phyloP scores from a whole-genome alignment of 1,140 invertebrate species.

The Drosophila navojoa region DNA sequence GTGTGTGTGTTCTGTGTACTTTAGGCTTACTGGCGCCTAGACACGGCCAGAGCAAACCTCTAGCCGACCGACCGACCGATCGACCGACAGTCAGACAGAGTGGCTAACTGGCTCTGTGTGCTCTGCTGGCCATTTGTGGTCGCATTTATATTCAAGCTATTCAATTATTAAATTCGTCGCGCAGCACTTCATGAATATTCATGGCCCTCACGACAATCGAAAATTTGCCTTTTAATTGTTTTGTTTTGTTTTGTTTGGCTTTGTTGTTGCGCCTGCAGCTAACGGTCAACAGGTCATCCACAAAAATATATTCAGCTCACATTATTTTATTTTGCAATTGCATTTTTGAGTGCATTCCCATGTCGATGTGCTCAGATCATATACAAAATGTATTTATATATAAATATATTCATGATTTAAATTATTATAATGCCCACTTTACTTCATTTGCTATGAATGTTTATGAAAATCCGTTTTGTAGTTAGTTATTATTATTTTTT shows the following conservation, averaged over 20 bases:
- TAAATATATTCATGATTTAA: too few species aligned
- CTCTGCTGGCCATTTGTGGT: conserved; percentile 39
- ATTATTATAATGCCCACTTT: too few species aligned
- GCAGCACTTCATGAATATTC: conserved; percentile 69
- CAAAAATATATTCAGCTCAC: conserved; percentile 1
- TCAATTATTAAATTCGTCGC: conserved; percentile 66
- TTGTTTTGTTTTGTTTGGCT: conserved; percentile 48
- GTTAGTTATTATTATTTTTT: too few species aligned
- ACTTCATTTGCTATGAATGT: too few species aligned
- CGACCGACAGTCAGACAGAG: background rate
- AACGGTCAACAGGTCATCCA: conserved; percentile 32
- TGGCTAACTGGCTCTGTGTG: background rate
- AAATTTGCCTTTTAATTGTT: conserved; percentile 76
- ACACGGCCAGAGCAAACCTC: conserved; percentile 8
- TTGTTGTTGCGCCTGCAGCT: conserved; percentile 13
- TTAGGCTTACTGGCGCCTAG: conserved; percentile 34
- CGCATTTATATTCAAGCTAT: conserved; percentile 71
- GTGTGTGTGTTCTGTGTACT: conserved; percentile 16
- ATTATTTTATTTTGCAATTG: conserved; percentile 2
- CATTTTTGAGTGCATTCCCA: background rate
- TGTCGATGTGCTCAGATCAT: background rate
- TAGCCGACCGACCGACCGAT: background rate
- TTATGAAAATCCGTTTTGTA: too few species aligned
- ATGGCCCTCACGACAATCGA: conserved; percentile 64
- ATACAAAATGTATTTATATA: background rate